Base-by-base conservation (phyloP, 2,888 invertebrate species). In the Lacanobia wlatinum region DNA sequence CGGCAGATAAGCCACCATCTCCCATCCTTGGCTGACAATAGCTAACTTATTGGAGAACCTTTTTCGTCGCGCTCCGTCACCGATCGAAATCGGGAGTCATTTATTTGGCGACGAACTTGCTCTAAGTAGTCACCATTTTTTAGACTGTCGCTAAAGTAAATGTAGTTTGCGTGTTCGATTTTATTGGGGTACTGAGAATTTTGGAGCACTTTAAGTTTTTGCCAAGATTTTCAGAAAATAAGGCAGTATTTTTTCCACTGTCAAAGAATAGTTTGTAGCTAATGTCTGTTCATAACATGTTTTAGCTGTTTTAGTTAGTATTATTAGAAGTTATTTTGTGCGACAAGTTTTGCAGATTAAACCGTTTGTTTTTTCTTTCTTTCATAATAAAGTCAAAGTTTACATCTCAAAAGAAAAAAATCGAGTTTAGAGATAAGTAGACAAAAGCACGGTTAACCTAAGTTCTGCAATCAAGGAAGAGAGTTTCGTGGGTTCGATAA, bases 21-120 rank as follows among this genome's bases (percentile, higher is more conserved):
- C 67, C 77, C 62, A 58, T 65, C 53, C 18, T 59, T 10, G 43
- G 66, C 53, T 68, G 58, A 70, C 52, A 70, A 77, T 70, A 28
- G 23, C 43, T 28, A 81, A 81, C 58, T 77, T 80, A 80, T 67
- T 70, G 77, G 38, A 10, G 70, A 70, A 64, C 67, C 23, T 70
- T 70, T 64, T 70, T 48, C 52, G 40, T 55, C 21, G 59, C 60
- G 52, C 59, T 40, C 38, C 48, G 64, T 60, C 61, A 65, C 66
- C 64, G 70, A 68, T 75, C 61, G 53, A 53, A 67, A 81, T 55
- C 61, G 56, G 28, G 48, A 38, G 21, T 66, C 73, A 67, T 80
- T 76, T 80, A 58, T 77, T 73, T 76, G 56, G 67, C 73, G 64
- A 38, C 18, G 38, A 63, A 80, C 67, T 68, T 64, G 52, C 63